Base-by-base conservation (phyloP, 2,797 vertebrate species). In the Caiman crocodilus region DNA sequence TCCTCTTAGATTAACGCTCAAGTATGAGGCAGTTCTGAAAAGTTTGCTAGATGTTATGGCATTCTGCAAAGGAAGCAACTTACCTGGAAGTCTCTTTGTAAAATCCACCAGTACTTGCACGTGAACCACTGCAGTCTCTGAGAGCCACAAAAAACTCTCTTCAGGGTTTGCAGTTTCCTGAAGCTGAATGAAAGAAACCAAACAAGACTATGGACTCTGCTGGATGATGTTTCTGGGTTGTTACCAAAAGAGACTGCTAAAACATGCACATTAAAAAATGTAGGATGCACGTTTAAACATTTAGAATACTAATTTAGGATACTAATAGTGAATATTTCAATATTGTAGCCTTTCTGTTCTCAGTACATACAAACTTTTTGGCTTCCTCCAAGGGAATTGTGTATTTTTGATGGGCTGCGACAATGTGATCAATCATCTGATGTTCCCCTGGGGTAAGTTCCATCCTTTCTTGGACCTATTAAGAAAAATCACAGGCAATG, bases 1-100 rank as follows among this genome's bases (percentile, higher is more conserved):
- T 92, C 77, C 71, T 64, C 21, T 79, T 0, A 0, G 55, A 14
- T 28, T 84, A 28, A 35, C 30, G 32, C 9, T 42, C 25, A 74
- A 35, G 7, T 74, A 28, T 69, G 11, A 10, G 25, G 25, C 58
- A 50, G 9, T 92, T 61, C 28, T 85, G 28, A 73, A 73, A 14
- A 50, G 23, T 50, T 73, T 73, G 21, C 63, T 63, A 59, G 42
- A 28, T 79, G 30, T 71, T 71, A 30, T 71, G 30, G 35, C 16
- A 9, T 14, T 84, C 81, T 71, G 17, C 26, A 67, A 77, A 89
- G 73, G 58, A 87, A 77, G 64, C 61, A 79, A 81, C 92, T 94
- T 93, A 99, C 99, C 99, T 96, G 99, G 99, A 26, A 99, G 98
- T 86, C 98, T 98, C 94, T 98, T 98, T 88, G 99, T 98, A 96